Evolutionary conservation across 2,888 invertebrate species (phyloP).

Genomic region (Tetragonisca angustula): DNA sequence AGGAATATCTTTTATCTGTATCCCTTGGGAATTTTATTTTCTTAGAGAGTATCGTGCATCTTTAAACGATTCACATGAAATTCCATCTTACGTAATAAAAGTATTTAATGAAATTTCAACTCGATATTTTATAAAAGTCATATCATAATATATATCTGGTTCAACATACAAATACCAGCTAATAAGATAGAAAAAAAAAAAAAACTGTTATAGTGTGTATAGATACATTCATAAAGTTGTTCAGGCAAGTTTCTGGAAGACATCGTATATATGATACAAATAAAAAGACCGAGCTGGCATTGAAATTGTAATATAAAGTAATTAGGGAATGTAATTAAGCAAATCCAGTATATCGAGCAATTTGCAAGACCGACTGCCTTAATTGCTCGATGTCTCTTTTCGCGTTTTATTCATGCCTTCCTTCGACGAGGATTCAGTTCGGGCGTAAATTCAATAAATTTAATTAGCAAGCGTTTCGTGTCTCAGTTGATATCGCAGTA

Average conservation of each 20-base stretch:
- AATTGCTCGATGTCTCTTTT: constrained; percentile 41
- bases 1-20: neutral
- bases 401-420: constrained; percentile 36
- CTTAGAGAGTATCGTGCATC: neutral
- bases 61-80: neutral
- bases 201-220: neutral
- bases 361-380: constrained; percentile 28
- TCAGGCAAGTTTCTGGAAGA: neutral
- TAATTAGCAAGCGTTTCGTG: constrained; percentile 37
- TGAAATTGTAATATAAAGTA: constrained; percentile 37
- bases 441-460: constrained; percentile 45
- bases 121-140: neutral
- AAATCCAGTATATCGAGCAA: constrained; percentile 31
- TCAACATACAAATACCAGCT: neutral
- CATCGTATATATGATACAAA: neutral
- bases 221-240: neutral
- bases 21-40: constrained; percentile 7
- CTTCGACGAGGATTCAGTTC: constrained; percentile 28
- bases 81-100: neutral
- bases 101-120: neutral
- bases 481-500: constrained; percentile 22
- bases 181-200: constrained; percentile 1
- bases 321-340: constrained; percentile 39
- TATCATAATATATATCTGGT: neutral
- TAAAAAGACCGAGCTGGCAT: constrained; percentile 13